phyloP scores from a whole-genome alignment of 2,113 vertebrate genomes.

The Pycnonotus jocosus region DNA sequence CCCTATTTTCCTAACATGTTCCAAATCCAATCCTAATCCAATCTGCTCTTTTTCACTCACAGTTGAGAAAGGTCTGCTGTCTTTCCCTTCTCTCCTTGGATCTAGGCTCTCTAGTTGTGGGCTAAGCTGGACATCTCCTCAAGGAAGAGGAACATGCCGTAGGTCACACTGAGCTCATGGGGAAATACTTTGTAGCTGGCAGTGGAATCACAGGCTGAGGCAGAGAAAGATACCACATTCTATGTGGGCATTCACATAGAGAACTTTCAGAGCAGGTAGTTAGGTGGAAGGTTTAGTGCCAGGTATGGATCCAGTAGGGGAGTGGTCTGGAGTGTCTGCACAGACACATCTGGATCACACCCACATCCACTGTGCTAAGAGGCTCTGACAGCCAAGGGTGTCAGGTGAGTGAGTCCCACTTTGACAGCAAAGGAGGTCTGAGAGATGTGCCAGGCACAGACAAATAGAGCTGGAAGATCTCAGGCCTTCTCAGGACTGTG shows the following conservation, averaged over 20 bases:
- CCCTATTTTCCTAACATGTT: neutral
- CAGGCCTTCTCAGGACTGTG: neutral
- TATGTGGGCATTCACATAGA: neutral
- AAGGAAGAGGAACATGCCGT: neutral
- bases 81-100: neutral
- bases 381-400: neutral
- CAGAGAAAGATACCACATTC: neutral
- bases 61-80: neutral
- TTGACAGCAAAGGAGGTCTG: neutral
- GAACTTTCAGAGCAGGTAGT: neutral
- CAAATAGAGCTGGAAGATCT: neutral
- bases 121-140: neutral
- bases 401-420: neutral
- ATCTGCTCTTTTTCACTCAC: neutral
- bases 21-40: neutral
- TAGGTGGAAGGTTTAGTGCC: neutral
- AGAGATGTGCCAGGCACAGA: neutral
- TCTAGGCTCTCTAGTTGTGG: neutral
- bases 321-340: neutral
- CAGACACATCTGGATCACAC: neutral
- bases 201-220: neutral
- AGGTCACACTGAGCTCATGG: neutral
- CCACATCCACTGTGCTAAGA: neutral
- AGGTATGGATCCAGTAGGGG: neutral
- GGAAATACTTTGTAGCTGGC: neutral